A percentile compares a stretch with the other conserved stretches of the same genome.
phyloP scores from a whole-genome alignment of 2,888 invertebrate genomes.

The Hylaea fasciaria region DNA sequence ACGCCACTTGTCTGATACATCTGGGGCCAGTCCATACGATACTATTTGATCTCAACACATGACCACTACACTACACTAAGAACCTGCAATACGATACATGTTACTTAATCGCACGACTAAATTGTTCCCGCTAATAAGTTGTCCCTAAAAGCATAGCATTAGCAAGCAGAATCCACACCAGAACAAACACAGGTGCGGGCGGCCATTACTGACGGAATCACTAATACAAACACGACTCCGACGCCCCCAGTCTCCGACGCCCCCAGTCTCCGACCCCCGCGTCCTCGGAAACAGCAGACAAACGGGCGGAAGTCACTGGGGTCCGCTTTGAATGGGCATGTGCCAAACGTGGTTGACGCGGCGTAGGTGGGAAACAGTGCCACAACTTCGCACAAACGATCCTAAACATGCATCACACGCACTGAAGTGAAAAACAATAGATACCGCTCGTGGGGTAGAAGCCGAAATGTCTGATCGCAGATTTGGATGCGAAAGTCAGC shows the following conservation, averaged over 20 bases:
- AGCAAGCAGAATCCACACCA: not conserved
- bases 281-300: conserved; percentile 21
- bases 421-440: too few species aligned
- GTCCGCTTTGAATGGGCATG: conserved; percentile 10
- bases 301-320: conserved; percentile 20
- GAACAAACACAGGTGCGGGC: conserved; percentile 21
- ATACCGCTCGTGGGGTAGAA: too few species aligned
- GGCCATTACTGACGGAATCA: conserved; percentile 30
- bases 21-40: too few species aligned
- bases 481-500: too few species aligned
- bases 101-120: too few species aligned
- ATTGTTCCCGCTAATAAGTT: not conserved
- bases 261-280: not conserved
- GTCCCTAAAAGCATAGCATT: not conserved
- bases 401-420: too few species aligned
- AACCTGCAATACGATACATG: not conserved
- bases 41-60: too few species aligned
- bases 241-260: conserved; percentile 1
- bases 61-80: not conserved
- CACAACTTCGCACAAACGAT: not conserved
- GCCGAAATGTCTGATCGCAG: too few species aligned
- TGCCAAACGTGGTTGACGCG: conserved; percentile 3
- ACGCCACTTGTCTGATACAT: too few species aligned
- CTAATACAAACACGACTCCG: conserved; percentile 16
- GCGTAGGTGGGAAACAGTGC: conserved; percentile 3